These are phyloP conservation scores for Plotosus lineatus DNA, from an alignment of 2,113 vertebrate genomes.

Conservation along the genomic window DNA sequence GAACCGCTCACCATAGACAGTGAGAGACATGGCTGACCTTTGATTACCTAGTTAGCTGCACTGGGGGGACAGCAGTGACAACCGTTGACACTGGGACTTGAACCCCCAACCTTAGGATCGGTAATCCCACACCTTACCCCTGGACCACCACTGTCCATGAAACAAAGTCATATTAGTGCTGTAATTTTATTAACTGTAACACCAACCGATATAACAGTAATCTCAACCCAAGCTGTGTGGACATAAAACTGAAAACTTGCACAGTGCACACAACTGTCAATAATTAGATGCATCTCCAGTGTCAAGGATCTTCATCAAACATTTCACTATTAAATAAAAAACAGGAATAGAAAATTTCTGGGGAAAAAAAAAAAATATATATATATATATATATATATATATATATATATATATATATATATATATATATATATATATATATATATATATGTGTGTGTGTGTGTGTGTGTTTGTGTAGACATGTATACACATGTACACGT, in stretches of 20 bases:
- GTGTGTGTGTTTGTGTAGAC: neutral
- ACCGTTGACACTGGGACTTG: too few relatives aligned
- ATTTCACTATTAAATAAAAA: neutral
- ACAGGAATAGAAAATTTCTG: neutral
- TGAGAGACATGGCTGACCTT: too few relatives aligned
- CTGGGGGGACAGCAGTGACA: too few relatives aligned
- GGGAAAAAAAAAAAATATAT: neutral
- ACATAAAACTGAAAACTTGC: constrained; percentile 62
- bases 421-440: too few relatives aligned
- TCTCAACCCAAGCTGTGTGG: constrained; percentile 46
- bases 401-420: neutral
- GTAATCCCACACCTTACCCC: too few relatives aligned
- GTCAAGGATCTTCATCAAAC: neutral
- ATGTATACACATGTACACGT: neutral
- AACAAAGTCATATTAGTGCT: neutral
- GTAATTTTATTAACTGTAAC: neutral
- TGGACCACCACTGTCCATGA: too few relatives aligned
- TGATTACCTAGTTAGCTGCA: too few relatives aligned
- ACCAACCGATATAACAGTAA: constrained; percentile 23
- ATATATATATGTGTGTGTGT: too few relatives aligned
- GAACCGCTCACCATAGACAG: too few relatives aligned
- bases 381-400: neutral
- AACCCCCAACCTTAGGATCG: too few relatives aligned
- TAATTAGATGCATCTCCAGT: constrained; percentile 68
- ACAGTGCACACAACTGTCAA: constrained; percentile 64